Evolutionary conservation across 1,140 invertebrate species (phyloP).

Genomic region (Zaprionus lachaisei): DNA sequence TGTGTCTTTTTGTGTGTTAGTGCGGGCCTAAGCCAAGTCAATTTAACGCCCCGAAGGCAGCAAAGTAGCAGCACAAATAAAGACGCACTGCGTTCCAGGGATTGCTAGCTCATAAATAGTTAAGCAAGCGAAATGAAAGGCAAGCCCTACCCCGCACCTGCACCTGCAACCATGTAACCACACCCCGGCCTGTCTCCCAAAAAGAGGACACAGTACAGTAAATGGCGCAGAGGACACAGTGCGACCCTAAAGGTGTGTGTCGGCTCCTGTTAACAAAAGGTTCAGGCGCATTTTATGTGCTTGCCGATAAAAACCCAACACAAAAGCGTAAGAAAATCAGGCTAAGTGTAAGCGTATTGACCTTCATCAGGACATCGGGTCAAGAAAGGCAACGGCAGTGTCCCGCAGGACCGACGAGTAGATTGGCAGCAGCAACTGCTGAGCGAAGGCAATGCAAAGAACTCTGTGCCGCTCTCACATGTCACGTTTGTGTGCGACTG

Average conservation of each 20-base stretch:
- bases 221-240: constrained; percentile 39
- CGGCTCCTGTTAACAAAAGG: constrained; percentile 70
- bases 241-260: constrained; percentile 56
- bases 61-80: constrained; percentile 82
- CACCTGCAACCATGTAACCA: background rate
- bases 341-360: constrained; percentile 79
- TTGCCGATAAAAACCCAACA: constrained; percentile 70
- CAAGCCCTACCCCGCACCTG: constrained; percentile 25
- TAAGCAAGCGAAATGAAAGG: constrained; percentile 78
- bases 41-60: constrained; percentile 80
- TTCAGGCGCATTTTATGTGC: constrained; percentile 78
- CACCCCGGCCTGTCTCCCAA: background rate
- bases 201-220: constrained; percentile 56
- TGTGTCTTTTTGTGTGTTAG: constrained; percentile 26
- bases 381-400: constrained; percentile 9
- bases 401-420: background rate
- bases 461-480: constrained; percentile 2
- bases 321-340: constrained; percentile 72
- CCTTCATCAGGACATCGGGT: constrained; percentile 57
- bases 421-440: constrained; percentile 46
- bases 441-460: constrained; percentile 26
- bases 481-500: constrained; percentile 12
- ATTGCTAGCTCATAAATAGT: constrained; percentile 83
- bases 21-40: constrained; percentile 66
- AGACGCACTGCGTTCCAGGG: constrained; percentile 78